These are phyloP conservation scores for Apis florea DNA, from an alignment of 1,140 invertebrate genomes.

Conservation along the genomic window DNA sequence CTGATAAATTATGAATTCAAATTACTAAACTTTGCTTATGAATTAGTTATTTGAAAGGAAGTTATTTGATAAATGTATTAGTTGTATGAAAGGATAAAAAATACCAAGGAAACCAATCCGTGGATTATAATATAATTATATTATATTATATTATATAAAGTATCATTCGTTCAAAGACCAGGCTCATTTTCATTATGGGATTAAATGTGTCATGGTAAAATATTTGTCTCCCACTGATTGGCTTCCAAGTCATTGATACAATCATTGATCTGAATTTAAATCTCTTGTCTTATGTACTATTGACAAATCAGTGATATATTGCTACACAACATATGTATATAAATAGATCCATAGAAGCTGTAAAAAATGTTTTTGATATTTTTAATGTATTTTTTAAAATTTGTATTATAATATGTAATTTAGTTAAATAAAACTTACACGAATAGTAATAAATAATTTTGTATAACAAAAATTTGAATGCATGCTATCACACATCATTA, in stretches of 20 bases:
- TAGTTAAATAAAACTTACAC: conserved; percentile 47
- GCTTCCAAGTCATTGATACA: conserved; percentile 40
- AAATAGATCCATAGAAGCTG: conserved; percentile 41
- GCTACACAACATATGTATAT: conserved; percentile 74
- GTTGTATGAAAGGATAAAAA: background rate
- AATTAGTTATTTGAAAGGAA: background rate
- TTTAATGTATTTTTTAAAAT: background rate
- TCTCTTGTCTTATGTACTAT: conserved; percentile 44
- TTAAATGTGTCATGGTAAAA: conserved; percentile 49
- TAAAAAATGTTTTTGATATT: conserved; percentile 5
- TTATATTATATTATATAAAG: too few relatives aligned
- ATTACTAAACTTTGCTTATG: background rate
- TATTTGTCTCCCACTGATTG: conserved; percentile 23
- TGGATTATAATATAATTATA: background rate
- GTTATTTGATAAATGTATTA: conserved; percentile 21
- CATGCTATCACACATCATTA: conserved; percentile 57
- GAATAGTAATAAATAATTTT: conserved; percentile 48
- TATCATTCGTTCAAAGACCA: background rate
- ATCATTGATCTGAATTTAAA: conserved; percentile 29
- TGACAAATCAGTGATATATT: conserved; percentile 57
- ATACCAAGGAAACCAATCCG: conserved; percentile 13
- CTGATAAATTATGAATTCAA: background rate
- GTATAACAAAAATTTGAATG: conserved; percentile 25
- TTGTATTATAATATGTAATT: background rate
- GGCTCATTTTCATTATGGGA: too few relatives aligned